Evolutionary conservation across 2,888 invertebrate species (phyloP), one percentile per base, ranked within the genome.

Genomic region (Cabera pusaria): DNA sequence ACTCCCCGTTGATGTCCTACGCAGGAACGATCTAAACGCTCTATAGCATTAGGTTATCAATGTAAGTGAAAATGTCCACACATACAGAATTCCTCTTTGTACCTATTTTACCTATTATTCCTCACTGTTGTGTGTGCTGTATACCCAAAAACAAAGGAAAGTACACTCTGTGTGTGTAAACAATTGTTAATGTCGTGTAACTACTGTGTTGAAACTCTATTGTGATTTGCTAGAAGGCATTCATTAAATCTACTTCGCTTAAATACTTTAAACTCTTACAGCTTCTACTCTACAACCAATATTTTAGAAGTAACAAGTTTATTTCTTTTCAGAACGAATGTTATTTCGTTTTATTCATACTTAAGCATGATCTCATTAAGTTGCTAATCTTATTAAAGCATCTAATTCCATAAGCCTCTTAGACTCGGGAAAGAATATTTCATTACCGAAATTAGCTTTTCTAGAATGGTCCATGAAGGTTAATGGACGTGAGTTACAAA

Each of bases 1-100:
- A 33, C 87, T 87, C 16, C 87, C 87, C 45, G 88, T 88, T 5
- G 88, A 88, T n/a, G 88, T 86, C 76, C 88, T 88, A 77, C 85
- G 86, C 69, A 87, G 79, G 76, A 85, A 87, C 48, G 87, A 86
- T 82, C 87, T 87, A 81, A 72, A 78, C 85, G 86, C 82, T 80
- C 85, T 66, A 80, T 72, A 77, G 83, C 64, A 76, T 82, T 82
- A 74, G 61, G 69, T 77, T 66, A 56, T 73, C 66, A 74, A 86
- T 86, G 86, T 73, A 67, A 54, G 49, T 74, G 85, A 75, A 53
- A 12, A 9, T 11, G 65, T 75, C 51, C 52, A 72, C 72, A 73
- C 72, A 84, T 58, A 80, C 80, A 70, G 73, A 76, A 59, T 40
- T 36, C 32, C 26, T 21, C 29, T 34, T 20, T 11, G 8, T 25